These are phyloP conservation scores for Mesorhabditis sp. DNA, from an alignment of 2,888 invertebrate species.

Conservation along the genomic window DNA sequence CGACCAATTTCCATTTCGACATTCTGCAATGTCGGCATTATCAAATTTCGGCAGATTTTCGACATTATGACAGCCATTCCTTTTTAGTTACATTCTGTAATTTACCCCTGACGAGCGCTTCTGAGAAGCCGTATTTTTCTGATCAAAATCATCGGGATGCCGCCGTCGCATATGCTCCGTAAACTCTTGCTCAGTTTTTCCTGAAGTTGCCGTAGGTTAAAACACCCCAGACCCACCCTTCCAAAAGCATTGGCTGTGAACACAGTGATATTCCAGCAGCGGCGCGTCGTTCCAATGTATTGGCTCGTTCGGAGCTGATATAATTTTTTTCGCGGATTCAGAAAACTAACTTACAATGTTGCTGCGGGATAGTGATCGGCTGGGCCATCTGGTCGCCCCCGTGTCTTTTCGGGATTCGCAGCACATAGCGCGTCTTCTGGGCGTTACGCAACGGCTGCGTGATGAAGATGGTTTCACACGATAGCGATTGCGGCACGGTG, in stretches of 20 bases:
- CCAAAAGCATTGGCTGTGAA: neutral
- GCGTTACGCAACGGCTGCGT: neutral
- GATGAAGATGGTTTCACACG: neutral
- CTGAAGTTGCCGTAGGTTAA: neutral
- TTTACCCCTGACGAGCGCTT: constrained; percentile 1
- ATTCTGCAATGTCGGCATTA: too few species aligned
- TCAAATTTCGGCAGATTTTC: too few species aligned
- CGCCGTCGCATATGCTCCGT: neutral
- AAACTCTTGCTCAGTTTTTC: neutral
- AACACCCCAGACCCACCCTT: neutral
- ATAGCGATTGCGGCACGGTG: neutral
- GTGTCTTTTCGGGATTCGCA: neutral
- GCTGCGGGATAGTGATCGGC: neutral
- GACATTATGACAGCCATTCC: neutral
- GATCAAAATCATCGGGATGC: neutral
- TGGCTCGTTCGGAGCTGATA: neutral
- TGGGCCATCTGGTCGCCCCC: neutral
- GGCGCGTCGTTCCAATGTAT: neutral
- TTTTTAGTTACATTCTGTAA: neutral
- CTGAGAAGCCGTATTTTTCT: neutral
- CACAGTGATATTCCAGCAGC: neutral
- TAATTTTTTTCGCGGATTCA: neutral
- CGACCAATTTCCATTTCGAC: too few species aligned
- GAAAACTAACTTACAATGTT: neutral
- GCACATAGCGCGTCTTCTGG: neutral